A percentile compares a stretch with the other conserved stretches of the same genome.
phyloP scores from a whole-genome alignment of 2,113 vertebrate genomes.

The Parus major region DNA sequence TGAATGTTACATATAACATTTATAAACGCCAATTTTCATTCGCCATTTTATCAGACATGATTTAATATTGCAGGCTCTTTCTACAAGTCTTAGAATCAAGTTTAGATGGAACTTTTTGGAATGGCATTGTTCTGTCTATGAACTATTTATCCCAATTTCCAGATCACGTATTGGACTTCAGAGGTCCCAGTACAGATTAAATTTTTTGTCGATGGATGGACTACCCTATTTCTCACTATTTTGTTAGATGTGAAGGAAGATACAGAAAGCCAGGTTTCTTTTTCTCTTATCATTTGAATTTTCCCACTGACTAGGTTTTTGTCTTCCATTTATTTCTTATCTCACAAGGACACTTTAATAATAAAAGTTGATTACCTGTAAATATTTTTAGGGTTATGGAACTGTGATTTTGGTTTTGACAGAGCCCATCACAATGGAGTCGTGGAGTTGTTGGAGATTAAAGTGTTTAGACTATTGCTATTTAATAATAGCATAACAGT shows the following conservation, averaged over 20 bases:
- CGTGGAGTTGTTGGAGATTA: neutral
- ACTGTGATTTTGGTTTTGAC: neutral
- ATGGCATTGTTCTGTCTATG: neutral
- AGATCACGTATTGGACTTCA: neutral
- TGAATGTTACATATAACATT: neutral
- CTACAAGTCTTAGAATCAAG: neutral
- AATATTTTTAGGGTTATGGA: neutral
- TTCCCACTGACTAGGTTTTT: neutral
- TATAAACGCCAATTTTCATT: neutral
- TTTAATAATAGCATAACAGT: neutral
- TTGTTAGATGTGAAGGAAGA: neutral
- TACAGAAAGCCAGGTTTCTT: neutral
- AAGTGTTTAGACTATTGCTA: neutral
- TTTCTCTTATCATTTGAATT: neutral
- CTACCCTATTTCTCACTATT: neutral
- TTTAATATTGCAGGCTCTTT: neutral
- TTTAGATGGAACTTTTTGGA: neutral
- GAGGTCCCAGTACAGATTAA: neutral
- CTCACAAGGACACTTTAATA: neutral
- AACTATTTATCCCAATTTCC: neutral
- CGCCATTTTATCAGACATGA: neutral
- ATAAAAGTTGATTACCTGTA: neutral
- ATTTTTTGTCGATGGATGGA: neutral
- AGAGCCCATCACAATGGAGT: neutral
- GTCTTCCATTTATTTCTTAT: neutral